Evolutionary conservation across 2,113 vertebrate genomes (phyloP), one percentile per base, ranked within the genome.

Genomic region (Notothenia coriiceps): DNA sequence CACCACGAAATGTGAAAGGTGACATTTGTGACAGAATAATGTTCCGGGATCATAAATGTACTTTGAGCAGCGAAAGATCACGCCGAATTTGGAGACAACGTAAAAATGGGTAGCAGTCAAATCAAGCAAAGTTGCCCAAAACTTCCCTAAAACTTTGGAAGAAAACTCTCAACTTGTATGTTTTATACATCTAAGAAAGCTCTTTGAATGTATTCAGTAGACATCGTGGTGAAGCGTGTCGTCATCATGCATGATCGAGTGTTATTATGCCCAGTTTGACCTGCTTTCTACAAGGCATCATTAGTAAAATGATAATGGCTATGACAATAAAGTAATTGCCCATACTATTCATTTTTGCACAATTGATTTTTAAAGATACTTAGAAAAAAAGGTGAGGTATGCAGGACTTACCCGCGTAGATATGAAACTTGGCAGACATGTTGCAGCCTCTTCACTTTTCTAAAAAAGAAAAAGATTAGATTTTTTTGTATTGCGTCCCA

Each of bases 331-430:
- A 88, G 67, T 80, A 73, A 85, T 57, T 66, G 25, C 68, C 70
- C 62, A 11, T 66, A 22, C 33, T 5, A 9, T 77, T 66, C 76
- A 63, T 63, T 82, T 82, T 76, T 29, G 56, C 61, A 74, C 72
- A 67, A 71, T 72, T 88, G 83, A 74, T 66, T 81, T 88, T 83
- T 52, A 77, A 80, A 70, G 66, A 85, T 22, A 51, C 46, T 82
- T 25, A 9, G 50, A n/a, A 20, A 51, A 43, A 54, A 61, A 88
- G 56, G 51, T 64, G 70, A 61, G 52, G 20, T n/a, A 33, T 40
- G 75, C 50, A 79, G 66, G 70, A 61, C 52, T 57, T 6, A 57
- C 40, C 52, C n/a, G 18, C 25, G 20, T 33, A 17, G 51, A 69
- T 52, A 29, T 73, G 55, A 65, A 85, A 76, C 40, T 20, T 46